A percentile compares a stretch with the other conserved stretches of the same genome.
Conservation (phyloP, 2,797 vertebrate species). For the Spinus olivaceus region DNA sequence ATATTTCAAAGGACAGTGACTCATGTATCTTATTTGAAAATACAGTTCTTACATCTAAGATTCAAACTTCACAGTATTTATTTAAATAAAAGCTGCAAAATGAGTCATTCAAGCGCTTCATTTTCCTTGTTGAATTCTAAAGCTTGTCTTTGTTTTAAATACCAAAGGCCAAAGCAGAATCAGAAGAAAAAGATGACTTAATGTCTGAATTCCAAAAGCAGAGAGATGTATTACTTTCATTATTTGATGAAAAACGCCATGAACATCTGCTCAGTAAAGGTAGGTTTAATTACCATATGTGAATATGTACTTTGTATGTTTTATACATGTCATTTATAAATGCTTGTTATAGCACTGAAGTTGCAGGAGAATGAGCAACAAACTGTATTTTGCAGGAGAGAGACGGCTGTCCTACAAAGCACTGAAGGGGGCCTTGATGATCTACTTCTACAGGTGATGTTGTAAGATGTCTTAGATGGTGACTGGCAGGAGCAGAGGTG, state of each 20-base stretch:
- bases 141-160: conserved; percentile 18
- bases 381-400: conserved; percentile 81
- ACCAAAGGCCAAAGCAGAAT: conserved; percentile 77
- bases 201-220: conserved; percentile 85
- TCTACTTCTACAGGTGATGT: conserved; percentile 92
- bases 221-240: conserved; percentile 83
- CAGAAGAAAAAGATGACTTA: conserved; percentile 87
- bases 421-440: conserved; percentile 95
- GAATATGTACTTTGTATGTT: not conserved
- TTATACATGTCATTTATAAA: not conserved
- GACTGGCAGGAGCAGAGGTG: not conserved
- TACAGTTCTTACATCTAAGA: not conserved
- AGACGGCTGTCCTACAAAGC: conserved; percentile 92
- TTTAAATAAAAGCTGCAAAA: not conserved
- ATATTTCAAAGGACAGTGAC: not conserved
- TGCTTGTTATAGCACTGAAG: not conserved
- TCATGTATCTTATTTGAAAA: not conserved
- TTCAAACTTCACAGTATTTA: not conserved
- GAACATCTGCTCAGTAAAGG: conserved; percentile 94
- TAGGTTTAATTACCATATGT: conserved; percentile 2
- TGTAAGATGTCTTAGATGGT: not conserved
- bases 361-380: not conserved
- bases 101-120: not conserved
- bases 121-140: not conserved
- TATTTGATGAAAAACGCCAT: conserved; percentile 94